Conservation (phyloP, 2,797 vertebrate genomes). For the Catharus ustulatus region DNA sequence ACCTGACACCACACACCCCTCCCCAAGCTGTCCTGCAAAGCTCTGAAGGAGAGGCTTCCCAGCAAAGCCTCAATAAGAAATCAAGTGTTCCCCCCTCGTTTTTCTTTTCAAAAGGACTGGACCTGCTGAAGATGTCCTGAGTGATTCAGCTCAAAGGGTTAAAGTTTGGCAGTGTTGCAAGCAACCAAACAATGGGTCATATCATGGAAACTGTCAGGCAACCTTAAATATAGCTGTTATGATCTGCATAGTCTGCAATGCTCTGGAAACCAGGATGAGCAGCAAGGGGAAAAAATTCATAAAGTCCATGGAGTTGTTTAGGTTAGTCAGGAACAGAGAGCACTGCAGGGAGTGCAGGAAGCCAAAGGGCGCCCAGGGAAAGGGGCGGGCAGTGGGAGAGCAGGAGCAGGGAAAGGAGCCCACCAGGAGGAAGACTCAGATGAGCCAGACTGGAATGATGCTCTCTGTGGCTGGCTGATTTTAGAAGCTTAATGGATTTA, state of each 20-base stretch:
- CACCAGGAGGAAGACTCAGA: neutral
- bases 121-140: neutral
- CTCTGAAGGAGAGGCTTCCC: neutral
- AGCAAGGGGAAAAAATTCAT: slow-evolving; percentile 60
- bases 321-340: slow-evolving; percentile 26
- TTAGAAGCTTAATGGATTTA: neutral
- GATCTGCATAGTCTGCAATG: slow-evolving; percentile 67
- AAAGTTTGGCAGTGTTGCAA: slow-evolving; percentile 30
- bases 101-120: neutral
- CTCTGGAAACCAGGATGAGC: slow-evolving; percentile 63
- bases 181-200: slow-evolving; percentile 50
- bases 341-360: neutral
- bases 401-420: neutral
- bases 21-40: neutral
- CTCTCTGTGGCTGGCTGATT: neutral
- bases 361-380: neutral
- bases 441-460: neutral
- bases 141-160: slow-evolving; percentile 26
- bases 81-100: neutral
- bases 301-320: slow-evolving; percentile 56
- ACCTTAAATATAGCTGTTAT: slow-evolving; percentile 70
- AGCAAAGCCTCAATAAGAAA: neutral
- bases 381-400: neutral
- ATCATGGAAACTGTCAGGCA: slow-evolving; percentile 67
- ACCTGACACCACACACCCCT: neutral